phyloP scores from a whole-genome alignment of 2,888 invertebrate species.

The Rhagonycha lutea region DNA sequence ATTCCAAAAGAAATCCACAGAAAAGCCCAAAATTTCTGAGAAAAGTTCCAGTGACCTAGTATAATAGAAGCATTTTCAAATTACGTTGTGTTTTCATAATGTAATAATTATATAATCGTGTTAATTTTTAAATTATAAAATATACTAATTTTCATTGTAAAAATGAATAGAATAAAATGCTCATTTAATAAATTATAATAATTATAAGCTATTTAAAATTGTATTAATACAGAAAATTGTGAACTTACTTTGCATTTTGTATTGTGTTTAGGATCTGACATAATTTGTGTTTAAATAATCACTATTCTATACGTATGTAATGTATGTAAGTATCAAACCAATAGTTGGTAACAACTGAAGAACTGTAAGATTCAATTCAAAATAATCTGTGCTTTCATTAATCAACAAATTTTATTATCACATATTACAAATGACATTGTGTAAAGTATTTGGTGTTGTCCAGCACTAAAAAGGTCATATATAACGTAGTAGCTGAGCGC shows the following conservation, averaged over 20 bases:
- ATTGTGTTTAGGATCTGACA: neutral
- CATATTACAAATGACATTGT: conserved; percentile 16
- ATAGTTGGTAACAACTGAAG: conserved; percentile 8
- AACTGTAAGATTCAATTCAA: neutral
- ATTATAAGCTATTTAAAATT: neutral
- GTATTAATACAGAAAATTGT: neutral
- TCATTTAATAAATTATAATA: neutral
- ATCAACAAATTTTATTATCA: neutral
- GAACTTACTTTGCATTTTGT: neutral
- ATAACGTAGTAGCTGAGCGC: neutral
- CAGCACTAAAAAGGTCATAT: conserved; percentile 11
- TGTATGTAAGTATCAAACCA: neutral
- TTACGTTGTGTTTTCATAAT: neutral
- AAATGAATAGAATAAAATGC: neutral
- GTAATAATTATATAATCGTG: neutral
- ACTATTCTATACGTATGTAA: neutral
- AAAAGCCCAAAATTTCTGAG: too few relatives aligned
- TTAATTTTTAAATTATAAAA: neutral
- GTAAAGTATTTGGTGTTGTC: neutral
- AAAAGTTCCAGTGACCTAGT: too few relatives aligned
- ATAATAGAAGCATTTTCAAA: neutral
- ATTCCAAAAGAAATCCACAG: too few relatives aligned
- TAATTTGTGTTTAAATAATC: neutral
- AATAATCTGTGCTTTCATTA: neutral
- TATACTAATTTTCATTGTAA: neutral